Evolutionary conservation across 1,140 invertebrate species (phyloP), one percentile per base, ranked within the genome.

Genomic region (Laupala kohalensis): DNA sequence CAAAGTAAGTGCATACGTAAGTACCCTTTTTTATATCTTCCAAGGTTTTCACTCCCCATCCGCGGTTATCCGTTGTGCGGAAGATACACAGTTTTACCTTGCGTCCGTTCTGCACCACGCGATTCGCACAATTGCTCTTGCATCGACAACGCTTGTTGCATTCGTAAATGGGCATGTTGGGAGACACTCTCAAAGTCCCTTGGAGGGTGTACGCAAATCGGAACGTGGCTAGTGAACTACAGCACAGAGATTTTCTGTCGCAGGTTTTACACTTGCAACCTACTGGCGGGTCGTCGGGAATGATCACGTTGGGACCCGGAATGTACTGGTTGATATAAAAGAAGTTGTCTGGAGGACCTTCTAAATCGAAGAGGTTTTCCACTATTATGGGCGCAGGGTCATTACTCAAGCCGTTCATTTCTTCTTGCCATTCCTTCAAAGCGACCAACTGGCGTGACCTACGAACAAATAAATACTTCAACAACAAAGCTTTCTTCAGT

Each of bases 1-100:
- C 96, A 3, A 97, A 89, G 82, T 98, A 98, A 76, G 94, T 90
- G 70, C 91, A 91, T 1, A 98, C 86, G 81, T 95, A 98, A 19
- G 90, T 87, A 0, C 94, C 94, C 77, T 90, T 89, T 66, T 85
- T 87, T 27, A 95, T 89, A 13, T 82, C 79, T 67, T 90, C 86
- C 37, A 90, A 79, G 0, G 94, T 87, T 77, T 90, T 92, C 0
- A 98, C 91, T 5, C 95, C 96, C 96, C 96, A 98, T 5, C 96
- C 95, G 75, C 93, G 85, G 0, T 90, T 91, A 80, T 95, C 93
- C 19, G 80, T 78, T 2, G 95, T 98, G 67, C 92, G 86, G 78
- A 95, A 98, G 64, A 98, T 92, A 74, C 87, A 89, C 0, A 97
- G 79, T 70, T 90, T 89, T 25, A 89, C 82, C 74, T 86, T 86